Base-by-base conservation (phyloP, 2,113 vertebrate species). In the Etheostoma spectabile region DNA sequence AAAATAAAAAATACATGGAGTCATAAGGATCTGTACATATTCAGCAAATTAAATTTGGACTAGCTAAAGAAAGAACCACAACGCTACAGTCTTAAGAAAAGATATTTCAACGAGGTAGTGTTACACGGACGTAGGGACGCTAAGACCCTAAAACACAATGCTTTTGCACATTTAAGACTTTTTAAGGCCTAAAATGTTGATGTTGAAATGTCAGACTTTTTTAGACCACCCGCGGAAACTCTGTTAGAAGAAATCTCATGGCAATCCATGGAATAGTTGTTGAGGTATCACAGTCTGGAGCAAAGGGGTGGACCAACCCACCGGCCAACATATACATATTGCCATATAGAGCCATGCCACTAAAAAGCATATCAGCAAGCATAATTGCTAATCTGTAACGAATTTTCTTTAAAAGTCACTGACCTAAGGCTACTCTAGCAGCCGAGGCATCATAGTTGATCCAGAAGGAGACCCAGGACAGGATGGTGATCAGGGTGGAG, bases 361-460 rank as follows among this genome's bases (percentile, higher is more conserved):
- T 64, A 1, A 59, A 72, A 27, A 55, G 11, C 33, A 71, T 4
- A 45, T 21, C n/a, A 66, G 3, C 15, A 66, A 48, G 24, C 10
- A 80, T 38, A 1, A 45, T 21, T 12, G 14, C n/a, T 11, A 27
- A 72, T 35, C 4, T 51, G n/a, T 60, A 15, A 65, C 45, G 15
- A 48, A 51, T 16, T 3, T 1, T 30, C 4, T 30, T 30, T 3
- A 4, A 30, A 27, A 21, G 53, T 48, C 62, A 80, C 84, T 76
- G 95, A 98, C 97, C 97, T 93, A 99, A 91, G 21, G 97, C 97
- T n/a, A 98, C 97, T 95, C 97, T 95, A 89, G 97, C 97, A 86
- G 97, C 97, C 16, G 97, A 99, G 30, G 97, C 97, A 80, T 99
- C 97, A 4, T 98, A 98, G 92, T 96, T 98, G 91, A 98, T 99